Conservation (phyloP, 2,113 vertebrate species). For the Amblyornis subalaris region DNA sequence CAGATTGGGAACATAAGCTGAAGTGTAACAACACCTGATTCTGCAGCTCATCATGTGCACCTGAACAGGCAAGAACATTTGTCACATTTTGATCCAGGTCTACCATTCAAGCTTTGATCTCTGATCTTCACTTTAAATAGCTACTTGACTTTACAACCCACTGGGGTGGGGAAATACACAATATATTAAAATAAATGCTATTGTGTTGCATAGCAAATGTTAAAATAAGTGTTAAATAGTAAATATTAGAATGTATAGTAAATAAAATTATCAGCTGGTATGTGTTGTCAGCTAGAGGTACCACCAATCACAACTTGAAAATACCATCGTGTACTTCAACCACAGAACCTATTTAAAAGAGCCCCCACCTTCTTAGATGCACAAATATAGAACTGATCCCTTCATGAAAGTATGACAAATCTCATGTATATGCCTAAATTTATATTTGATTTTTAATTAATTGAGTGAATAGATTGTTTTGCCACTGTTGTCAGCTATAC, state of each 20-base stretch:
- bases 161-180: not conserved
- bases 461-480: not conserved
- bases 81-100: not conserved
- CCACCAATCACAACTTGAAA: not conserved
- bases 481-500: not conserved
- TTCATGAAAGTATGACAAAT: not conserved
- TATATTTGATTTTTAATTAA: not conserved
- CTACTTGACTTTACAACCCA: not conserved
- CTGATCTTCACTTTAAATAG: not conserved
- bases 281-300: not conserved
- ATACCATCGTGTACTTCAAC: not conserved
- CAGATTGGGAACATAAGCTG: not conserved
- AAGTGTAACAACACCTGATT: not conserved
- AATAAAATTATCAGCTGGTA: not conserved
- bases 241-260: not conserved
- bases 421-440: not conserved
- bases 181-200: not conserved
- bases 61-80: fast-evolving
- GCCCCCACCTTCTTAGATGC: not conserved
- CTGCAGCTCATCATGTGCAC: not conserved
- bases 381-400: not conserved
- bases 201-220: not conserved
- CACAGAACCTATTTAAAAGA: not conserved
- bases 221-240: not conserved
- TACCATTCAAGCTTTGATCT: not conserved